Evolutionary conservation across 1,140 invertebrate species (phyloP), one percentile per base, ranked within the genome.

Genomic region (Leptinotarsa texana): DNA sequence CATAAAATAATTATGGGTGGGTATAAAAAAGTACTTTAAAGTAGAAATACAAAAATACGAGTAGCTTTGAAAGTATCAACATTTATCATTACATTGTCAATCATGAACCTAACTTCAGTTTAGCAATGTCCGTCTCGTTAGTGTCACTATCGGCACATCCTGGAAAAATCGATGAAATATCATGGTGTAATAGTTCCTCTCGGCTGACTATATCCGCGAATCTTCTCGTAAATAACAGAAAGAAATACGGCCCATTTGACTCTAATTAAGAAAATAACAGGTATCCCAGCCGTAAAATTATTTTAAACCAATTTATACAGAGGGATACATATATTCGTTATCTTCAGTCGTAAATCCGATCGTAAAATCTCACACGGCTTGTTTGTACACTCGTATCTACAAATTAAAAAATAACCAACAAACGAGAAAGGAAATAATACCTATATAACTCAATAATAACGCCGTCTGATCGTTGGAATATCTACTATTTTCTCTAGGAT

Each of bases 391-490:
- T 71, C 57, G 69, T 27, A 71, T 49, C 72, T n/a, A 49, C 22
- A 47, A 67, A 74, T 67, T 74, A 66, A 67, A 74, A 74, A 74
- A 67, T 74, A 65, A 48, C 72, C 63, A 51, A 63, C 72, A 21
- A 68, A 68, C 51, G 51, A 57, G 42, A 68, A 33, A 65, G 24
- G 63, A 74, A 74, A 74, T 74, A 67, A 67, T 74, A 74, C 63
- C 49, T 68, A 65, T 67, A 74, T 70, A 74, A 74, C 68, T 74
- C 74, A 74, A 74, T 74, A 74, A 74, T 74, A 74, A 69, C 67
- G 69, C 68, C 74, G 70, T 74, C 61, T 74, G 74, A 74, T 74
- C 57, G 74, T 51, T 27, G 51, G 68, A 69, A 68, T 57, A 74
- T 63, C 57, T 57, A 74, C 69, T 67, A 74, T 74, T 74, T 74